phyloP scores from a whole-genome alignment of 2,888 invertebrate species.

The Amorpha juglandis region DNA sequence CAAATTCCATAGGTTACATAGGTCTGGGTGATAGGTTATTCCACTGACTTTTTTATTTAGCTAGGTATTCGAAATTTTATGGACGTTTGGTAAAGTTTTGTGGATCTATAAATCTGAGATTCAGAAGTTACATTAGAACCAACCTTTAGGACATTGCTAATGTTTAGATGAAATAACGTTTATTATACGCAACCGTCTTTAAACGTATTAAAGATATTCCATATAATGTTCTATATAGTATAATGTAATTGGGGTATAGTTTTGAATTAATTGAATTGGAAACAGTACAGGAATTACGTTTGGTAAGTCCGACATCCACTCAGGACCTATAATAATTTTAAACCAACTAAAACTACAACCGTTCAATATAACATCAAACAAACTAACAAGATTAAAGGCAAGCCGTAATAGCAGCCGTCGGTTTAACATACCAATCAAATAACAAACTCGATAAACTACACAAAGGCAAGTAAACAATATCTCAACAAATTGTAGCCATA shows the following conservation, averaged over 20 bases:
- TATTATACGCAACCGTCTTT: no score
- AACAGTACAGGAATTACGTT: no score
- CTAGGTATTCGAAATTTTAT: neutral
- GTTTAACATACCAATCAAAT: conserved; percentile 15
- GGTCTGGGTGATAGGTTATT: conserved; percentile 1
- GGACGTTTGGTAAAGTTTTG: neutral
- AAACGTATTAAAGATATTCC: no score
- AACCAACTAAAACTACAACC: neutral
- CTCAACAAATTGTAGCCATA: conserved; percentile 42
- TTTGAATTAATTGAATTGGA: no score
- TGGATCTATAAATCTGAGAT: neutral
- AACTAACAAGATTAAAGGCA: conserved; percentile 2
- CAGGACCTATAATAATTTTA: neutral
- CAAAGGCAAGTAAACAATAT: conserved; percentile 18
- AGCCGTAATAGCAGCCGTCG: conserved; percentile 1
- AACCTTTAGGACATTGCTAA: no score
- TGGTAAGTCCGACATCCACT: no score
- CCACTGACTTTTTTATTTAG: neutral
- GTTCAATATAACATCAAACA: neutral
- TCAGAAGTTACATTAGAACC: neutral
- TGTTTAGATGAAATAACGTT: no score
- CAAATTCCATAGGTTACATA: neutral
- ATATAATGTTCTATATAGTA: no score
- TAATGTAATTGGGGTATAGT: no score
- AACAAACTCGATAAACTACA: conserved; percentile 18